Evolutionary conservation across 2,113 vertebrate species (phyloP).

Genomic region (Ascaphus truei): DNA sequence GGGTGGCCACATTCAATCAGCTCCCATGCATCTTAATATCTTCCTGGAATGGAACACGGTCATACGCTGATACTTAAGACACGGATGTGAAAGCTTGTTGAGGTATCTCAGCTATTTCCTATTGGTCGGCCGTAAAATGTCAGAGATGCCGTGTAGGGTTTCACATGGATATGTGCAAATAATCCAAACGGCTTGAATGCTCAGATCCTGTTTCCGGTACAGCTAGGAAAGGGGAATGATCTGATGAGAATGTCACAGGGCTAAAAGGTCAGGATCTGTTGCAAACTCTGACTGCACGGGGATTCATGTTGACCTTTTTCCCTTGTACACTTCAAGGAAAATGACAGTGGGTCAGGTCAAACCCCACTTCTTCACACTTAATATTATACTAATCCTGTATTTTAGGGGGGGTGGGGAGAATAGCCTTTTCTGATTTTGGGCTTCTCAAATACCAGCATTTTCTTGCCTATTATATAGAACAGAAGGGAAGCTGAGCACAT

Average conservation of each 20-base stretch:
- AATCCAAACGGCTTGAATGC: not conserved
- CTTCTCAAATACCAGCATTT: no score
- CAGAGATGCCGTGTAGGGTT: not conserved
- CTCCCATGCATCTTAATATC: slow-evolving; percentile 1
- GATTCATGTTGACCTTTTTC: not conserved
- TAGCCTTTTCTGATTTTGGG: not conserved
- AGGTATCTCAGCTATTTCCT: slow-evolving; percentile 33
- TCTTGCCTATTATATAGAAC: no score
- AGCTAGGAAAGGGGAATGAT: not conserved
- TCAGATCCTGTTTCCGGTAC: slow-evolving; percentile 1
- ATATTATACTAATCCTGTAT: not conserved
- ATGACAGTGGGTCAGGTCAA: not conserved
- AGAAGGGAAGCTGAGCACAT: no score
- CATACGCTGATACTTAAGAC: slow-evolving; percentile 8
- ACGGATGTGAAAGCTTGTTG: slow-evolving; percentile 27
- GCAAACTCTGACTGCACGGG: not conserved
- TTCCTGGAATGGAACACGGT: slow-evolving; percentile 4
- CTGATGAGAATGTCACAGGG: slow-evolving; percentile 17
- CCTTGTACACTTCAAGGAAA: not conserved
- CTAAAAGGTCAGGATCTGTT: not conserved
- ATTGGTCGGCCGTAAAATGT: slow-evolving; percentile 20
- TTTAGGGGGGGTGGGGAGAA: not conserved
- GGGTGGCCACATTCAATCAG: slow-evolving; percentile 19
- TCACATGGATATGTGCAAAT: not conserved
- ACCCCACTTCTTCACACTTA: not conserved